Evolutionary conservation across 2,888 invertebrate genomes (phyloP).

Genomic region (Mongoloraphidia duomilia): DNA sequence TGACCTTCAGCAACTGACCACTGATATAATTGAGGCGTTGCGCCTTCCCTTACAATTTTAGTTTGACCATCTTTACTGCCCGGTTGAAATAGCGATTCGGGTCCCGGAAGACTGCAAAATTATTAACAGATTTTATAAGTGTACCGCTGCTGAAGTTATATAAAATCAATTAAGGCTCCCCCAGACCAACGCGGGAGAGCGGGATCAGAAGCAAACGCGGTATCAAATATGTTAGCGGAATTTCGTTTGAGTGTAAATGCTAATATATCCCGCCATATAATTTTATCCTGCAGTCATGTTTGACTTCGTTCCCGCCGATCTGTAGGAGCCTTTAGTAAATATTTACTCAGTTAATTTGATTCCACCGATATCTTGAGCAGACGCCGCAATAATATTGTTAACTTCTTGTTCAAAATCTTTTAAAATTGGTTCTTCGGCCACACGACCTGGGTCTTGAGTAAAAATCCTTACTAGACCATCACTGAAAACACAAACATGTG

Average conservation of each 20-base stretch:
- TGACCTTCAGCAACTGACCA: slow-evolving; percentile 48
- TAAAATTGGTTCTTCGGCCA: slow-evolving; percentile 46
- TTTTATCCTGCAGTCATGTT: too few species aligned
- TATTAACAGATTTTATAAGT: too few species aligned
- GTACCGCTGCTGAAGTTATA: too few species aligned
- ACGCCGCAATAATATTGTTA: slow-evolving; percentile 41
- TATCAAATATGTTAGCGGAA: too few species aligned
- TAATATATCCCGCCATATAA: too few species aligned
- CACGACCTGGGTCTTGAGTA: slow-evolving; percentile 52
- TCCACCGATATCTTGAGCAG: slow-evolving; percentile 64
- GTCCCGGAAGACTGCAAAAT: slow-evolving; percentile 57
- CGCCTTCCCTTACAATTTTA: slow-evolving; percentile 63
- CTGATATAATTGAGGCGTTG: slow-evolving; percentile 61
- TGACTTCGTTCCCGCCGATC: not conserved
- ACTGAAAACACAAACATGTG: slow-evolving; percentile 39
- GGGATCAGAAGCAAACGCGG: too few species aligned
- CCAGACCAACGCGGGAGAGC: too few species aligned
- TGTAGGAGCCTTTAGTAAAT: not conserved
- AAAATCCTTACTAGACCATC: slow-evolving; percentile 83
- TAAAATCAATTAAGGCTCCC: too few species aligned
- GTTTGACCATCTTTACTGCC: slow-evolving; percentile 75
- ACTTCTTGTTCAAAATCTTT: slow-evolving; percentile 62
- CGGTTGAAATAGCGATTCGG: slow-evolving; percentile 57
- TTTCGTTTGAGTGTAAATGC: too few species aligned
- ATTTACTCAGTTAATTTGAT: slow-evolving; percentile 71